Conservation (phyloP, 92 coral and sea anemone species). For the Metridium senile region DNA sequence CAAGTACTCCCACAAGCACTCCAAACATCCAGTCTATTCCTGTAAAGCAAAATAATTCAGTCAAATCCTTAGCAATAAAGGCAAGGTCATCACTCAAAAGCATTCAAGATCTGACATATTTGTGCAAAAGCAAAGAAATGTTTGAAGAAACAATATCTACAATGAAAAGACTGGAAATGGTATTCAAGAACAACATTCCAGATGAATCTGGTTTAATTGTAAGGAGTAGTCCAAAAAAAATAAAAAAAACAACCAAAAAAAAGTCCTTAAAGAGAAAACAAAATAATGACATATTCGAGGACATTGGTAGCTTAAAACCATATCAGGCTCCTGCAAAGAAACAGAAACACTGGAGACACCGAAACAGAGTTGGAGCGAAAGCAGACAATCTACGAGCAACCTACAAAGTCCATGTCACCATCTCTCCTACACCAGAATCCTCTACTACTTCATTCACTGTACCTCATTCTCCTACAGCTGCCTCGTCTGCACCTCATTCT, state of each 20-base stretch:
- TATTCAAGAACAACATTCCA: background rate
- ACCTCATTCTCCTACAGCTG: background rate
- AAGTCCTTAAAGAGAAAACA: conserved; percentile 12
- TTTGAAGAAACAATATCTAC: background rate
- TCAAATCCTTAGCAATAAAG: too few relatives aligned
- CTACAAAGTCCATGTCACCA: conserved; percentile 28
- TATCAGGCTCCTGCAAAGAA: conserved; percentile 22
- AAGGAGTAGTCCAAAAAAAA: conserved; percentile 16
- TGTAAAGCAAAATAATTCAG: conserved; percentile 15
- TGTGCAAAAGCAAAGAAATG: too few relatives aligned
- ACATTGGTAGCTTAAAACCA: conserved; percentile 21
- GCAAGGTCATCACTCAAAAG: too few relatives aligned
- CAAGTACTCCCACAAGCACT: conserved; percentile 7
- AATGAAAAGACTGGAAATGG: conserved; percentile 10
- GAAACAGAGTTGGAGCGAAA: conserved; percentile 33
- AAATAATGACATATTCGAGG: conserved; percentile 6
- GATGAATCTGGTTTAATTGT: too few relatives aligned
- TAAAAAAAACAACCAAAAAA: too few relatives aligned
- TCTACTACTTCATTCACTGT: background rate
- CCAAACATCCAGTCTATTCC: conserved; percentile 19
- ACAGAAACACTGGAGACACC: conserved; percentile 28
- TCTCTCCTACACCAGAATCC: too few relatives aligned
- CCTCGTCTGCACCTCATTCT: background rate
- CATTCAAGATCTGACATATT: conserved; percentile 3
- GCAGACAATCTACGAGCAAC: conserved; percentile 26